These are phyloP conservation scores for Iphiclides podalirius DNA, from an alignment of 2,888 invertebrate genomes.

Conservation along the genomic window DNA sequence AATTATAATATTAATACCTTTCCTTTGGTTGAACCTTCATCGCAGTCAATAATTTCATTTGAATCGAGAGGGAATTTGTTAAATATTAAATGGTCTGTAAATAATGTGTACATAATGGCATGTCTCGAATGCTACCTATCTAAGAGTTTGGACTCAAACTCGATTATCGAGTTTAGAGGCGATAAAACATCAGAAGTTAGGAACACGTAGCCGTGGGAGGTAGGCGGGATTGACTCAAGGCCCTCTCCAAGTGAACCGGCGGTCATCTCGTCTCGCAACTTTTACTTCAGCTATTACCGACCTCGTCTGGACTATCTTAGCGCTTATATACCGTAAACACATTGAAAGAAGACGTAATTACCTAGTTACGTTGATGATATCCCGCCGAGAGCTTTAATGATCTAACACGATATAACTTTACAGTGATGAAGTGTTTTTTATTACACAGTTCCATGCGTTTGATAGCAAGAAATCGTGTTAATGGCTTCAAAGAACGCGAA, in stretches of 20 bases:
- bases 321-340: neutral
- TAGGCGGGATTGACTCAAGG: conserved; percentile 41
- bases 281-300: conserved; percentile 19
- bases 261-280: conserved; percentile 56
- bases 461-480: neutral
- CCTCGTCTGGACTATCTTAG: neutral
- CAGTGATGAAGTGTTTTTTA: neutral
- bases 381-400: neutral
- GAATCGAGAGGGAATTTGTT: no score
- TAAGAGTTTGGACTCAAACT: conserved; percentile 1
- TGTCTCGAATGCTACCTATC: no score
- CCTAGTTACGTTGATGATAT: neutral
- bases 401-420: neutral
- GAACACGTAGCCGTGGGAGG: conserved; percentile 24
- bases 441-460: neutral
- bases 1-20: no score
- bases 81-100: no score
- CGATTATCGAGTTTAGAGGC: no score
- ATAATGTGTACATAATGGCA: no score
- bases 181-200: conserved; percentile 6
- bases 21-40: no score
- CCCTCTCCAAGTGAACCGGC: conserved; percentile 48
- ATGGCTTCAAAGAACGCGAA: neutral
- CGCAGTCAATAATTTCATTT: no score
- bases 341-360: neutral